These are phyloP conservation scores for Penaeus monodon DNA, from an alignment of 2,888 invertebrate genomes.

Conservation along the genomic window DNA sequence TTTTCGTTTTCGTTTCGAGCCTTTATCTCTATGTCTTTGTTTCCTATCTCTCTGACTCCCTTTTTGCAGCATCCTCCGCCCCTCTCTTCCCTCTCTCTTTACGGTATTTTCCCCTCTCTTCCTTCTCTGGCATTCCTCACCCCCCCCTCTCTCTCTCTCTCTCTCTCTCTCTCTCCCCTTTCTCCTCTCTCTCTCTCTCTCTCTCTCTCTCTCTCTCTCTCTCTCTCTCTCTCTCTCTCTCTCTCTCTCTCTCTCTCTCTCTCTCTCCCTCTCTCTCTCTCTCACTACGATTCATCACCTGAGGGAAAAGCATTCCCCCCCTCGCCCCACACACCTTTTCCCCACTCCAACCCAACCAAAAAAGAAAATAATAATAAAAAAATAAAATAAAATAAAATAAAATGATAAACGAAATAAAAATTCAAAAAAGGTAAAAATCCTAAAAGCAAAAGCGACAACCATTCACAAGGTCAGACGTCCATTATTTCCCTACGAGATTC, in stretches of 20 bases:
- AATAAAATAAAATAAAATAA: too few relatives aligned
- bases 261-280: background rate
- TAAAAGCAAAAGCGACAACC: too few relatives aligned
- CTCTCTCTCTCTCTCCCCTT: background rate
- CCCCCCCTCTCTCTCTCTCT: background rate
- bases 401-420: too few relatives aligned
- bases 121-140: background rate
- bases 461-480: background rate
- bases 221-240: background rate
- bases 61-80: background rate
- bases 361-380: background rate
- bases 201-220: background rate
- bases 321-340: too few relatives aligned
- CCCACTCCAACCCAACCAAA: too few relatives aligned
- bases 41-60: background rate
- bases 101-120: background rate
- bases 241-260: background rate
- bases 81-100: background rate
- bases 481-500: too few relatives aligned
- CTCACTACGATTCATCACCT: too few relatives aligned
- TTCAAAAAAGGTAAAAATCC: too few relatives aligned
- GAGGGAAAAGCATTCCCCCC: too few relatives aligned
- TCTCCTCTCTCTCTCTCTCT: background rate
- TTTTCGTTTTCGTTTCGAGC: background rate
- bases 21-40: background rate